Conservation (phyloP, 2,113 vertebrate species). For the Oreochromis aureus region DNA sequence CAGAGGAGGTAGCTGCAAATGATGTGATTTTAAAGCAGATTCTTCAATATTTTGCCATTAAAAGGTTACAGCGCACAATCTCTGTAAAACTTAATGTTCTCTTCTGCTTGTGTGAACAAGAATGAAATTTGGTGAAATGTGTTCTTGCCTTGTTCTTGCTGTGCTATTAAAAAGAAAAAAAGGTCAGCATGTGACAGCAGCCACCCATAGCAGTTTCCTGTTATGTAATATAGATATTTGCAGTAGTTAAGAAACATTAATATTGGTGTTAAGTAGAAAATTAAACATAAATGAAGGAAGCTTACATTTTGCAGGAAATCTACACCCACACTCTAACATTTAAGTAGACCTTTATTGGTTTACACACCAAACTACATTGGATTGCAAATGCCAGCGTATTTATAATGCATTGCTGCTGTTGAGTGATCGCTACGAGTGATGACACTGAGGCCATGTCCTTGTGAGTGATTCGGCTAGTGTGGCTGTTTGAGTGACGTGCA, state of each 20-base stretch:
- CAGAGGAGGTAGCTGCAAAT: background rate
- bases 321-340: background rate
- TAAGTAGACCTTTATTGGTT: background rate
- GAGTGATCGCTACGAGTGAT: background rate
- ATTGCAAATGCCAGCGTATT: background rate
- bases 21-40: background rate
- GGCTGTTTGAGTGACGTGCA: background rate
- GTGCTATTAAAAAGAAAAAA: background rate
- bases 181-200: background rate
- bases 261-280: background rate
- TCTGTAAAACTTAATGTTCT: fast-evolving
- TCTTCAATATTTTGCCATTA: background rate
- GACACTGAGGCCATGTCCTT: background rate
- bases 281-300: background rate
- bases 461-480: background rate
- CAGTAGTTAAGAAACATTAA: background rate
- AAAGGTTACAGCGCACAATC: background rate
- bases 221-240: background rate
- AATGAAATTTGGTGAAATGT: background rate
- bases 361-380: background rate
- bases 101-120: background rate
- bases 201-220: background rate
- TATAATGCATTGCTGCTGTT: background rate
- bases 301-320: background rate
- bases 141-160: background rate